A percentile compares a stretch with the other conserved stretches of the same genome.
Evolutionary conservation across 2,888 invertebrate species (phyloP).

Genomic region (Pelosia muscerda): DNA sequence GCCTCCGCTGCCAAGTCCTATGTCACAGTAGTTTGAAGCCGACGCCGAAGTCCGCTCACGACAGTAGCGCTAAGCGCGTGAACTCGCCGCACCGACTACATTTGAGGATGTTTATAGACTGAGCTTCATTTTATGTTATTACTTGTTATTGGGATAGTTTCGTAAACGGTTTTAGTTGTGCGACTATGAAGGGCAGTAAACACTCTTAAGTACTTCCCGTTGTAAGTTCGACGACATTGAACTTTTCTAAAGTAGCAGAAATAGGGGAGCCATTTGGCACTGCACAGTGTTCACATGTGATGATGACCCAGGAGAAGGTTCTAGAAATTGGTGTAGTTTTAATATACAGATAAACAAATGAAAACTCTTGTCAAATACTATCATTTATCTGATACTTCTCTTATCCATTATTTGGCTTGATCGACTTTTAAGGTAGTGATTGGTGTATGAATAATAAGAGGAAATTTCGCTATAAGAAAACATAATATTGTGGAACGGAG

Average conservation of each 20-base stretch:
- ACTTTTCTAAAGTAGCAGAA: constrained; percentile 12
- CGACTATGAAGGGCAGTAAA: constrained; percentile 38
- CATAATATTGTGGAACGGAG: no score
- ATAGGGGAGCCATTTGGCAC: constrained; percentile 3
- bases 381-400: no score
- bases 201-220: constrained; percentile 35
- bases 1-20: background rate
- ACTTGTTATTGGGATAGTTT: constrained; percentile 24
- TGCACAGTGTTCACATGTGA: no score
- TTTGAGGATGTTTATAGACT: constrained; percentile 18
- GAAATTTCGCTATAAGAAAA: no score
- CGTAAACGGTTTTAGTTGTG: constrained; percentile 33
- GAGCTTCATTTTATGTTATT: constrained; percentile 18
- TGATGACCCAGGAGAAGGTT: no score
- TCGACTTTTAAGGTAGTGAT: no score
- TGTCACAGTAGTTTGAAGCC: background rate
- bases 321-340: no score
- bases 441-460: no score
- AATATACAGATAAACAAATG: no score
- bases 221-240: constrained; percentile 20
- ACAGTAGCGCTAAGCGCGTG: constrained; percentile 36
- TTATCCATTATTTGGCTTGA: no score
- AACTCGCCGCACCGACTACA: constrained; percentile 27
- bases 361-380: no score
- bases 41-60: constrained; percentile 38